Conservation (phyloP, 2,797 vertebrate genomes). For the Argya squamiceps region DNA sequence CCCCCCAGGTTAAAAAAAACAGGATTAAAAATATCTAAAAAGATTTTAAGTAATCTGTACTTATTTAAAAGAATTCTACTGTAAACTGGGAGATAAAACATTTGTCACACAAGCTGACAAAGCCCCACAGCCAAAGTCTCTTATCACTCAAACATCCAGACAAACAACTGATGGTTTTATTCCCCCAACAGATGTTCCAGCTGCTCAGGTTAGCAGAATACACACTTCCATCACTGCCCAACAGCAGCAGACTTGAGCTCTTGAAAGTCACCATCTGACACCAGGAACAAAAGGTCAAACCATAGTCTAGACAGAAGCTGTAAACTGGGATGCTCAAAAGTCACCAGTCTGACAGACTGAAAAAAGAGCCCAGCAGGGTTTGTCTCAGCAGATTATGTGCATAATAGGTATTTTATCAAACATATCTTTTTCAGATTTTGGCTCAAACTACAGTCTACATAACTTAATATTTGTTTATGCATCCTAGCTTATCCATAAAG, state of each 20-base stretch:
- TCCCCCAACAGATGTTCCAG: constrained; percentile 31
- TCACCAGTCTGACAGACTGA: neutral
- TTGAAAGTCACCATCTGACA: constrained; percentile 47
- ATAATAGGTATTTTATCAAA: neutral
- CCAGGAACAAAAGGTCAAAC: constrained; percentile 55
- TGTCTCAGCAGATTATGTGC: neutral
- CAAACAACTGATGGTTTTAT: neutral
- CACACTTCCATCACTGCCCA: neutral
- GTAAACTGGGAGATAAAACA: neutral
- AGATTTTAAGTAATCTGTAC: neutral
- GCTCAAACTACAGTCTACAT: neutral
- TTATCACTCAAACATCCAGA: neutral
- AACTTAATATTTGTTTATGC: neutral
- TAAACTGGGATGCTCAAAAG: constrained; percentile 42
- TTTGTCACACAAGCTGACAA: neutral
- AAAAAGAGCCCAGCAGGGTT: neutral
- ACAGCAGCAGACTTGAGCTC: neutral
- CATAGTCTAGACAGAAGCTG: constrained; percentile 53
- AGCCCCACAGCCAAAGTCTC: neutral
- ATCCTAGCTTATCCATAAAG: neutral
- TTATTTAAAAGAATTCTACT: neutral
- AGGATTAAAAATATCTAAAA: neutral
- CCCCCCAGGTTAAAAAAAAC: neutral
- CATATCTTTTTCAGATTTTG: neutral
- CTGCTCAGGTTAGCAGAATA: constrained; percentile 27